phyloP scores from a whole-genome alignment of 2,113 vertebrate species.

The Brachyistius frenatus region DNA sequence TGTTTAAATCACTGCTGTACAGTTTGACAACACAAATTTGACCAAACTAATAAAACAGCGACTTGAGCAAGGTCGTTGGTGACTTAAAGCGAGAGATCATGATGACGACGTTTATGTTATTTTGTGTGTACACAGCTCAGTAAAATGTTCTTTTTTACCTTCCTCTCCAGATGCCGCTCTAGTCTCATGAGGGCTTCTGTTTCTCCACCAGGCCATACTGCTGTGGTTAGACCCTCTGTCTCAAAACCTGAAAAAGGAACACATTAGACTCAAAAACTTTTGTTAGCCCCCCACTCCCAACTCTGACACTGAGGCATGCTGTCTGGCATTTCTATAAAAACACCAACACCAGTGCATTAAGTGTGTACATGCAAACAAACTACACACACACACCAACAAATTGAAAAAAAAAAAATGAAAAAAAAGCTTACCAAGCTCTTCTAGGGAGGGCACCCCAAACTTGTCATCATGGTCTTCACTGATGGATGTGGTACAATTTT shows the following conservation, averaged over 20 bases:
- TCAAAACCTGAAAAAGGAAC: conserved; percentile 88
- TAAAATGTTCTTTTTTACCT: conserved; percentile 79
- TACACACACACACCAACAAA: no score
- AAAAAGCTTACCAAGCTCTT: conserved; percentile 89
- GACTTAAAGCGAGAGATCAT: no score
- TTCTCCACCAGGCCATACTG: conserved; percentile 96
- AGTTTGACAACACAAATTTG: no score
- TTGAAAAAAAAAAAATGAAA: not conserved
- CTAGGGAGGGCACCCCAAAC: conserved; percentile 93
- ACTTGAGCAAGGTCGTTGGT: no score
- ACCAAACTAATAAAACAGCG: no score
- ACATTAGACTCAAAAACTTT: not conserved
- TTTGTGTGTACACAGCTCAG: no score
- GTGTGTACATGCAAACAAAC: no score
- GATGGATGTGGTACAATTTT: conserved; percentile 90
- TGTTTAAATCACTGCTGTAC: no score
- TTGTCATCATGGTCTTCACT: conserved; percentile 94
- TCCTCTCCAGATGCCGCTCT: conserved; percentile 95
- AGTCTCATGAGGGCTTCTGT: conserved; percentile 94
- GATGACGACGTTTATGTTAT: no score
- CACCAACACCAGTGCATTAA: not conserved
- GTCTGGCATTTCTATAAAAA: not conserved
- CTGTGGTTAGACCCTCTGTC: conserved; percentile 91
- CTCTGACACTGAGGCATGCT: not conserved
- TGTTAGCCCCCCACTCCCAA: not conserved